phyloP scores from a whole-genome alignment of 2,888 invertebrate species.

The Polyploca ridens region DNA sequence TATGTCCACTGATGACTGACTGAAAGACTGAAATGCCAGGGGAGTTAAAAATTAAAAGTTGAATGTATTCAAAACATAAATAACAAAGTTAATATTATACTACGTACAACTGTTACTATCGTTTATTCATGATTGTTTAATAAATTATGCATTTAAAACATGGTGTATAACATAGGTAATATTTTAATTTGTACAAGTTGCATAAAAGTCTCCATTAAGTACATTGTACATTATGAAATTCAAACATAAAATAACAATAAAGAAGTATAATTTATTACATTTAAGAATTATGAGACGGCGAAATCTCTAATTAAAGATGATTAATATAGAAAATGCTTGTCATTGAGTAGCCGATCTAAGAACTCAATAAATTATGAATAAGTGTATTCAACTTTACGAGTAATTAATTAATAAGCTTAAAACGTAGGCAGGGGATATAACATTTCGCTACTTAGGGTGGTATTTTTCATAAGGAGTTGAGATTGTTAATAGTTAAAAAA shows the following conservation, averaged over 20 bases:
- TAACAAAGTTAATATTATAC: too few species aligned
- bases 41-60: too few species aligned
- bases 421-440: neutral
- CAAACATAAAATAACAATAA: slow-evolving; percentile 7
- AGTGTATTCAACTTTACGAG: neutral
- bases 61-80: too few species aligned
- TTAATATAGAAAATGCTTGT: slow-evolving; percentile 11
- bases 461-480: too few species aligned
- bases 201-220: neutral
- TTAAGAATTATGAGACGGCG: slow-evolving; percentile 11
- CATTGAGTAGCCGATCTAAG: slow-evolving; percentile 8
- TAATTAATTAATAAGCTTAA: slow-evolving; percentile 6
- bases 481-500: neutral
- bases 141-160: too few species aligned
- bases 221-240: neutral
- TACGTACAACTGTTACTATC: too few species aligned
- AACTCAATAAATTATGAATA: slow-evolving; percentile 11
- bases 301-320: slow-evolving; percentile 12
- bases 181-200: neutral
- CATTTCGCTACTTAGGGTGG: neutral
- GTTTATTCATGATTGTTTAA: too few species aligned
- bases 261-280: slow-evolving; percentile 6
- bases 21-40: too few species aligned
- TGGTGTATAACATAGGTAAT: neutral
- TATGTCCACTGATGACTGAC: too few species aligned